Evolutionary conservation across 2,888 invertebrate genomes (phyloP).

Genomic region (Aporophyla lueneburgensis): DNA sequence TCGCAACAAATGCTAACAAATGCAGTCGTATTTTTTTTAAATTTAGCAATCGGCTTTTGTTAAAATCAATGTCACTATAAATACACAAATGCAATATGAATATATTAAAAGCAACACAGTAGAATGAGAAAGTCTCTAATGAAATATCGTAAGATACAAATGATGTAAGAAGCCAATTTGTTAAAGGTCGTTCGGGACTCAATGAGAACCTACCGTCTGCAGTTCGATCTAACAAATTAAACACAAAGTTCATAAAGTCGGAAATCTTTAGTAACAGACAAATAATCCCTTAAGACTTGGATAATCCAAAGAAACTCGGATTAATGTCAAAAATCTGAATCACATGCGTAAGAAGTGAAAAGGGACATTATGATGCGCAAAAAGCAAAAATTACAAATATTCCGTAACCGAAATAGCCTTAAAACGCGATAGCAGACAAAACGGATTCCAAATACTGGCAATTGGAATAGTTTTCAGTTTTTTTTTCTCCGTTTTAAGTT

Average conservation of each 20-base stretch:
- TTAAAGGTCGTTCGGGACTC: constrained; percentile 20
- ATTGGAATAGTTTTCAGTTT: constrained; percentile 89
- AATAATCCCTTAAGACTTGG: background rate
- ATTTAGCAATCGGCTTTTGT: background rate
- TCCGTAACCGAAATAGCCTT: constrained; percentile 64
- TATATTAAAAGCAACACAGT: constrained; percentile 4
- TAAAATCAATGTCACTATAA: background rate
- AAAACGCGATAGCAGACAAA: constrained; percentile 86
- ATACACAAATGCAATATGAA: constrained; percentile 13
- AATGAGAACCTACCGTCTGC: background rate
- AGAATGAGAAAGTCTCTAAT: constrained; percentile 22
- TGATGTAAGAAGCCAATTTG: constrained; percentile 31
- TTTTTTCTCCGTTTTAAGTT: constrained; percentile 81
- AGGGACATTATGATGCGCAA: constrained; percentile 52
- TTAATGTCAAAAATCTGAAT: constrained; percentile 58
- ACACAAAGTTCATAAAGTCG: background rate
- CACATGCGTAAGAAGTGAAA: constrained; percentile 57
- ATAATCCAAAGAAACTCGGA: constrained; percentile 41
- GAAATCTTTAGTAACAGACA: background rate
- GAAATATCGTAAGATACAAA: constrained; percentile 8
- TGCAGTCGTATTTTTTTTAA: background rate
- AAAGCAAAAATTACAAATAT: constrained; percentile 64
- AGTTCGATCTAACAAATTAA: constrained; percentile 18
- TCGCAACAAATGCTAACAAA: background rate
- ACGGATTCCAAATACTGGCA: constrained; percentile 89